These are phyloP conservation scores for Agriopis leucophaearia DNA, from an alignment of 2,888 invertebrate genomes.

Conservation along the genomic window DNA sequence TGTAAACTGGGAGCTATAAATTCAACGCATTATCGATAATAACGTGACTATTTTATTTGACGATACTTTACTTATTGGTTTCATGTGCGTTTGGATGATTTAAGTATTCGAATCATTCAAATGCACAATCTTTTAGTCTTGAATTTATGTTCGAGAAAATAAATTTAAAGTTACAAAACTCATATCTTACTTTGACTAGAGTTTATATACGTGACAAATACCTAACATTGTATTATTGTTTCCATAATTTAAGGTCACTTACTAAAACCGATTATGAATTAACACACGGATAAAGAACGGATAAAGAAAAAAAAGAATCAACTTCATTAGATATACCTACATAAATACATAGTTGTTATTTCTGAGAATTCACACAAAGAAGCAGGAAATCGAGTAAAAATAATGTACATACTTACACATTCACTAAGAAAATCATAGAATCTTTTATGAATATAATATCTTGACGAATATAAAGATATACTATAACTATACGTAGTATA, in stretches of 20 bases:
- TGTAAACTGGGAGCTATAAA: constrained; percentile 53
- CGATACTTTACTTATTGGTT: constrained; percentile 37
- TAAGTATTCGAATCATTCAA: not conserved
- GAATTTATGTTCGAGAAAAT: not conserved
- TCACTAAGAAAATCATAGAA: not conserved
- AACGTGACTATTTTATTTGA: constrained; percentile 54
- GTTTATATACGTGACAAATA: not conserved
- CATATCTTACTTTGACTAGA: not conserved
- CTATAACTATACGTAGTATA: constrained; percentile 1
- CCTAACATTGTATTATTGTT: too few species aligned
- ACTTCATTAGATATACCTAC: too few species aligned
- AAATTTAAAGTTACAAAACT: not conserved
- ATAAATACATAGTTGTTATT: too few species aligned
- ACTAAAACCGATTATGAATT: too few species aligned
- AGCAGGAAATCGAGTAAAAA: not conserved
- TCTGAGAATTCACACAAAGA: not conserved
- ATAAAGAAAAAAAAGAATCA: too few species aligned
- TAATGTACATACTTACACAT: not conserved
- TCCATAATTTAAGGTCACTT: too few species aligned
- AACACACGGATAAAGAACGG: too few species aligned
- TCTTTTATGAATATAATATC: constrained; percentile 8
- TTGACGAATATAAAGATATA: constrained; percentile 13
- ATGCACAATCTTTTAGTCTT: not conserved
- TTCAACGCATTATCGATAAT: constrained; percentile 56
- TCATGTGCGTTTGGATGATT: constrained; percentile 16